Evolutionary conservation across 1,140 invertebrate species (phyloP).

Genomic region (Macrotrachela quadricornifera): DNA sequence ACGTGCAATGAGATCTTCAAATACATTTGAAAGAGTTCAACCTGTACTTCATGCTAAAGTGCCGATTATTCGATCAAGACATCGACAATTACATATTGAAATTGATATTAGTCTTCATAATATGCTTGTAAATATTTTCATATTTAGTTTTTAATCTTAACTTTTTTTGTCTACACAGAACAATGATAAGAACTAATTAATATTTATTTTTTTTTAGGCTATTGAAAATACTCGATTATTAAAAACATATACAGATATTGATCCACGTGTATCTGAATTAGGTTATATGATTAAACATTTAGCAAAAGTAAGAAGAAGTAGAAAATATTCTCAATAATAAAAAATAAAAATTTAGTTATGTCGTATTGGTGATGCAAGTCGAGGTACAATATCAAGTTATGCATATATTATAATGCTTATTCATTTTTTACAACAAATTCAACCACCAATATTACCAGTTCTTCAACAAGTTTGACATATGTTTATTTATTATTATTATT

Average conservation of each 20-base stretch:
- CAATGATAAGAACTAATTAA: too few relatives aligned
- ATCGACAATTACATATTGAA: conserved; percentile 30
- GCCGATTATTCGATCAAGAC: conserved; percentile 41
- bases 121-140: conserved; percentile 18
- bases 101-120: conserved; percentile 44
- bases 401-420: conserved; percentile 21
- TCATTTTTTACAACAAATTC: conserved; percentile 22
- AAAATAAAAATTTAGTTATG: conserved; percentile 32
- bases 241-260: conserved; percentile 34
- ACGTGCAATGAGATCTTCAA: too few relatives aligned
- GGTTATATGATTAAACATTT: conserved; percentile 40
- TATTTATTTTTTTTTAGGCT: conserved; percentile 19
- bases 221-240: conserved; percentile 38
- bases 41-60: conserved; percentile 33
- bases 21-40: too few relatives aligned
- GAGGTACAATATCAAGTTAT: conserved; percentile 28
- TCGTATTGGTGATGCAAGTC: conserved; percentile 41
- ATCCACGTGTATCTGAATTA: conserved; percentile 34
- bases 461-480: conserved; percentile 18
- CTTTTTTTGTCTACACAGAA: too few relatives aligned
- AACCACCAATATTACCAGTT: conserved; percentile 21
- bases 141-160: too few relatives aligned
- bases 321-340: too few relatives aligned
- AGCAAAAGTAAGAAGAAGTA: conserved; percentile 40
- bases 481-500: too few relatives aligned